Evolutionary conservation across 2,888 invertebrate genomes (phyloP).

Genomic region (Callimorpha dominula): DNA sequence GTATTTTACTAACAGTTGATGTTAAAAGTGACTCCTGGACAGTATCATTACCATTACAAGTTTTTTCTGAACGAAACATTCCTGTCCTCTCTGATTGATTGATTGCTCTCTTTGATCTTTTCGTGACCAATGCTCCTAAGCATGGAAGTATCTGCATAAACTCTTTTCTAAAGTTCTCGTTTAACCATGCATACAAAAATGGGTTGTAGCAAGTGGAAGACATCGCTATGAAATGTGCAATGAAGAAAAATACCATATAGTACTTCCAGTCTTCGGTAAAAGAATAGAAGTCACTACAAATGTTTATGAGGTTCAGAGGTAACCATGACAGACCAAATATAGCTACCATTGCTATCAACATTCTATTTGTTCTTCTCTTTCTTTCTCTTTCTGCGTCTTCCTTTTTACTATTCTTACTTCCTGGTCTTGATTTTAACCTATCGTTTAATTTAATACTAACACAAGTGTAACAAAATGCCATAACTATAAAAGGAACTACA

Average conservation of each 20-base stretch:
- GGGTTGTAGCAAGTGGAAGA: constrained; percentile 98
- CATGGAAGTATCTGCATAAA: constrained; percentile 92
- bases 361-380: constrained; percentile 93
- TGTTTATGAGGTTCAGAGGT: constrained; percentile 93
- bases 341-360: constrained; percentile 96
- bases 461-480: constrained; percentile 94
- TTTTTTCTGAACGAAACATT: constrained; percentile 80
- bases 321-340: constrained; percentile 96
- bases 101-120: constrained; percentile 73
- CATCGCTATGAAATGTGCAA: constrained; percentile 96
- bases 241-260: constrained; percentile 92
- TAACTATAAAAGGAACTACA: constrained; percentile 94
- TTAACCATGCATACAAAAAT: constrained; percentile 97
- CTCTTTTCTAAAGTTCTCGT: constrained; percentile 97
- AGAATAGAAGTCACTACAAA: constrained; percentile 90
- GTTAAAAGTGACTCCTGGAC: constrained; percentile 81
- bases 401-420: constrained; percentile 90
- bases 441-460: constrained; percentile 92
- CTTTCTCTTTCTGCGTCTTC: constrained; percentile 93
- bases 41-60: constrained; percentile 82
- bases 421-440: constrained; percentile 91
- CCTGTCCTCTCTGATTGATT: constrained; percentile 81
- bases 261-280: constrained; percentile 89
- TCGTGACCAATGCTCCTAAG: constrained; percentile 82
- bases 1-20: constrained; percentile 78